Percentiles rank a stretch among this genome's conserved stretches.
phyloP scores from a whole-genome alignment of 2,797 vertebrate genomes.

The Varecia variegata region DNA sequence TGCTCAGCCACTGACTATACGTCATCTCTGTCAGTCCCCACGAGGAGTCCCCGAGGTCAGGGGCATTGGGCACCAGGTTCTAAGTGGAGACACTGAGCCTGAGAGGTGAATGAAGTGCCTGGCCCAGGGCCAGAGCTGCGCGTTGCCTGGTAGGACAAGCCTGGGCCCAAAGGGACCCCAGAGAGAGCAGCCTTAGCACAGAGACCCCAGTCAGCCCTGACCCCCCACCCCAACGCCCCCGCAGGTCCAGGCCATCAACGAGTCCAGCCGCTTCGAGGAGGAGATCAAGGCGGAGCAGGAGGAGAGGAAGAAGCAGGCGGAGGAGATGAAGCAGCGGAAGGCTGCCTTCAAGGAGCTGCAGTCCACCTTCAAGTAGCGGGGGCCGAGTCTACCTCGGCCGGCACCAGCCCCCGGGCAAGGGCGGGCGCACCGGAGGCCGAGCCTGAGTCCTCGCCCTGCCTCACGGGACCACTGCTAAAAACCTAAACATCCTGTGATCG shows the following conservation, averaged over 20 bases:
- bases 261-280: conserved; percentile 91
- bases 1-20: rapidly evolving
- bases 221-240: rapidly evolving
- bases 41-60: rapidly evolving
- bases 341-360: conserved; percentile 94
- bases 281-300: conserved; percentile 97
- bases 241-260: conserved; percentile 93
- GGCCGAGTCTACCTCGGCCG: not conserved
- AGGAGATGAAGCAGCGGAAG: conserved; percentile 93
- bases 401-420: rapidly evolving
- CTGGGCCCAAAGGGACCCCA: too few species aligned
- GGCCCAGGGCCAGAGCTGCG: rapidly evolving
- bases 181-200: not conserved
- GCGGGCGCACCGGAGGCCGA: not conserved
- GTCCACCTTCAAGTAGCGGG: conserved; percentile 89
- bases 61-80: rapidly evolving
- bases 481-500: not conserved
- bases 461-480: conserved; percentile 36
- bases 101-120: not conserved
- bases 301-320: conserved; percentile 92
- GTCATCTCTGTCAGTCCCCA: not conserved
- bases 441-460: not conserved
- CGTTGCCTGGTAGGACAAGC: rapidly evolving
- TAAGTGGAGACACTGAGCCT: not conserved
- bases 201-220: not conserved